Conservation (phyloP, 2,888 invertebrate genomes). For the Tenthredo amoena region DNA sequence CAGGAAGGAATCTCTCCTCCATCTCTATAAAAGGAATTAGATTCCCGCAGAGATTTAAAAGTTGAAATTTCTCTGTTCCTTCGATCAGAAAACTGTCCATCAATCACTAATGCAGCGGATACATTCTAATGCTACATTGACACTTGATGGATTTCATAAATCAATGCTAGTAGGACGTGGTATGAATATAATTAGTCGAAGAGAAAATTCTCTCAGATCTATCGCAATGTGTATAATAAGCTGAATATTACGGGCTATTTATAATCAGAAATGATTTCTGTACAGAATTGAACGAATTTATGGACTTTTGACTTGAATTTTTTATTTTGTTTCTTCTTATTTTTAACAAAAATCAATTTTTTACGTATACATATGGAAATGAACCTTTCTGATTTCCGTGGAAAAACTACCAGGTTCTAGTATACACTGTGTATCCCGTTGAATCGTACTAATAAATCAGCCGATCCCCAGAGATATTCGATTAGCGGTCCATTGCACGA, state of each 20-base stretch:
- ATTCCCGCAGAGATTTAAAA: conserved; percentile 33
- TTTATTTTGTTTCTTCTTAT: background rate
- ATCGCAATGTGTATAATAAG: no score
- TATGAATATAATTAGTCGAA: background rate
- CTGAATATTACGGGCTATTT: background rate
- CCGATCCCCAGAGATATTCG: conserved; percentile 8
- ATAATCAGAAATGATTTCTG: background rate
- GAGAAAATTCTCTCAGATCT: no score
- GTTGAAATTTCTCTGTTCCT: background rate
- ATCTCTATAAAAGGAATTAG: background rate
- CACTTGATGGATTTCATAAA: conserved; percentile 37
- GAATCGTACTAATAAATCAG: conserved; percentile 28
- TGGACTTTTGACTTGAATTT: no score
- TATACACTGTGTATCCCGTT: background rate
- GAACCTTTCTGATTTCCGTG: background rate
- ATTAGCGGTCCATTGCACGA: conserved; percentile 34
- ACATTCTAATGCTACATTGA: conserved; percentile 14
- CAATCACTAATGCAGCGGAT: background rate
- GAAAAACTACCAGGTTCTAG: background rate
- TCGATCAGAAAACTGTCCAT: conserved; percentile 8
- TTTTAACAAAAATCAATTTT: background rate
- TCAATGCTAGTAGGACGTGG: conserved; percentile 10
- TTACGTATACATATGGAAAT: background rate
- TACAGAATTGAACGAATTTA: no score
- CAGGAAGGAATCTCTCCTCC: background rate